Evolutionary conservation across 2,113 vertebrate genomes (phyloP).

Genomic region (Pollimyrus isidori): DNA sequence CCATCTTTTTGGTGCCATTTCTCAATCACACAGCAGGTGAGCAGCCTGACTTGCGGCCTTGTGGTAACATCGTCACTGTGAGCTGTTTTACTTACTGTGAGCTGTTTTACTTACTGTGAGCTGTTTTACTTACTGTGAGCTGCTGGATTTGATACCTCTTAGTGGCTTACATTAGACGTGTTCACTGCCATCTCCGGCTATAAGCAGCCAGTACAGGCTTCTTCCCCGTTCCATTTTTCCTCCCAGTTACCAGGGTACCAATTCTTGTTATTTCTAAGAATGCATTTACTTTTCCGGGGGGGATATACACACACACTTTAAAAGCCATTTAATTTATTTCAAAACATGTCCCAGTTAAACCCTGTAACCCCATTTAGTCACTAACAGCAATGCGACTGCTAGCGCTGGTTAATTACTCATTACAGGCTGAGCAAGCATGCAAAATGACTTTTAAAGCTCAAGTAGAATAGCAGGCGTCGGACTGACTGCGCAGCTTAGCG

Average conservation of each 20-base stretch:
- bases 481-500: background rate
- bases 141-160: background rate
- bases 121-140: background rate
- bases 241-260: background rate
- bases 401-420: conserved; percentile 16
- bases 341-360: conserved; percentile 16
- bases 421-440: conserved; percentile 8
- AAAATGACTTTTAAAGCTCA: conserved; percentile 4
- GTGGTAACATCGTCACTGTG: background rate
- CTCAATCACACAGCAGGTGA: background rate
- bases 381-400: conserved; percentile 7
- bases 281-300: conserved; percentile 12
- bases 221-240: background rate
- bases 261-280: conserved; percentile 9
- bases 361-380: conserved; percentile 11
- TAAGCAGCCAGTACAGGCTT: background rate
- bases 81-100: background rate
- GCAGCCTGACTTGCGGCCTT: no score
- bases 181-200: background rate
- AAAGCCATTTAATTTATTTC: conserved; percentile 21
- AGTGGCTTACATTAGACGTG: background rate
- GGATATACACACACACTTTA: conserved; percentile 8
- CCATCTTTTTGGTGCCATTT: background rate
- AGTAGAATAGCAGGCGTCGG: background rate
- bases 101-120: background rate